These are phyloP conservation scores for Mus pahari DNA, from an alignment of 2,113 vertebrate species.

Conservation along the genomic window DNA sequence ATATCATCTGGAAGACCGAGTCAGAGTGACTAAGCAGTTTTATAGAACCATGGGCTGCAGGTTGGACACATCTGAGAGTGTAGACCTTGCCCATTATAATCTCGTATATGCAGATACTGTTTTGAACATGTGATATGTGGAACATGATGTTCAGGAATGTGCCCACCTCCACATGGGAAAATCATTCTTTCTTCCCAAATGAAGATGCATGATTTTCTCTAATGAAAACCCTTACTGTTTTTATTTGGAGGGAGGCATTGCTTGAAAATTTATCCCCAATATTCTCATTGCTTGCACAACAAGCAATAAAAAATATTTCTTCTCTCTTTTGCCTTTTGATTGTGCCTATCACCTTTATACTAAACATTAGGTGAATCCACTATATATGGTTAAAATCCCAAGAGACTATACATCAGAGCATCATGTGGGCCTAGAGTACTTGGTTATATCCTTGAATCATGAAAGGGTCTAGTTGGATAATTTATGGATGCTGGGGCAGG, in stretches of 20 bases:
- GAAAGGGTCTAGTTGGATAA: background rate
- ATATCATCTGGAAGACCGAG: background rate
- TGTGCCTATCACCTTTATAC: background rate
- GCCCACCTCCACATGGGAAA: background rate
- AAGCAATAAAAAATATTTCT: background rate
- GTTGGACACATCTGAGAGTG: background rate
- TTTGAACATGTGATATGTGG: background rate
- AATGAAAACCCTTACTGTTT: background rate
- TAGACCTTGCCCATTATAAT: background rate
- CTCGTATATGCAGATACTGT: background rate
- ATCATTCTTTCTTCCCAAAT: background rate
- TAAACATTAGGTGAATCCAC: background rate
- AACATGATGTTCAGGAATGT: background rate
- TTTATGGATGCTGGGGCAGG: background rate
- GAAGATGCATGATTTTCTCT: background rate
- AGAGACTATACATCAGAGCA: background rate
- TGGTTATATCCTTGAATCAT: background rate
- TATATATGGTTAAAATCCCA: background rate
- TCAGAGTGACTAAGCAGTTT: background rate
- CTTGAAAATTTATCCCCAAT: background rate
- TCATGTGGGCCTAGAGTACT: background rate
- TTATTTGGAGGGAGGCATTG: background rate
- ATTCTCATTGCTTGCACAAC: background rate
- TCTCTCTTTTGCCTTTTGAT: background rate
- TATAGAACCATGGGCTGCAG: background rate